Conservation (phyloP, 2,888 invertebrate genomes). For the Caenorhabditis sp. region DNA sequence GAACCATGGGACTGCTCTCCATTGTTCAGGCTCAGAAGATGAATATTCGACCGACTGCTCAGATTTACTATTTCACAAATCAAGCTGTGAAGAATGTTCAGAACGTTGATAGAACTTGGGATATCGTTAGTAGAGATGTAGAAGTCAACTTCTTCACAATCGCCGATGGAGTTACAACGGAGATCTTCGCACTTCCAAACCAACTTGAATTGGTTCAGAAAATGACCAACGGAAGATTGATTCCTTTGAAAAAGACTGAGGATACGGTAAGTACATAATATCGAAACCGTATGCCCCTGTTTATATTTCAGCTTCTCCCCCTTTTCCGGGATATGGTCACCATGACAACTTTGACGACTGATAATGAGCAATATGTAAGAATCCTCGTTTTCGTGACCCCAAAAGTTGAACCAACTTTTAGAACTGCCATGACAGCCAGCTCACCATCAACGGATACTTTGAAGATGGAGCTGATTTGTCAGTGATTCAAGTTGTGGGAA, state of each 20-base stretch:
- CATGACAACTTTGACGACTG: conserved; percentile 42
- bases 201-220: conserved; percentile 49
- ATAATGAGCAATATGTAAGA: conserved; percentile 47
- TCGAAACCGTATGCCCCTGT: too few species aligned
- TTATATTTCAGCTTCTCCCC: too few species aligned
- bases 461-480: conserved; percentile 29
- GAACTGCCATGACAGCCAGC: conserved; percentile 32
- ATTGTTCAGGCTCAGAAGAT: conserved; percentile 60
- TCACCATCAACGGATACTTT: conserved; percentile 31
- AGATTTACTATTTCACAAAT: conserved; percentile 63
- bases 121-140: conserved; percentile 48
- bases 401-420: neutral
- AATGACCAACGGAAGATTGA: conserved; percentile 50
- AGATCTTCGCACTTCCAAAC: conserved; percentile 47
- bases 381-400: neutral
- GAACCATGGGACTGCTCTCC: conserved; percentile 52
- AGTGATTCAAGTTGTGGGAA: conserved; percentile 48
- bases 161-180: conserved; percentile 46
- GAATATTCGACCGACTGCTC: conserved; percentile 51
- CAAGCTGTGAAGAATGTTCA: conserved; percentile 54
- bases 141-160: conserved; percentile 59
- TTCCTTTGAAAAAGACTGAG: conserved; percentile 30
- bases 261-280: conserved; percentile 1
- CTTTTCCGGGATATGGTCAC: conserved; percentile 20
- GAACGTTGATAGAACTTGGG: conserved; percentile 45